A percentile compares a stretch with the other conserved stretches of the same genome.
phyloP scores from a whole-genome alignment of 2,797 vertebrate genomes.

The Poeciliopsis turneri region DNA sequence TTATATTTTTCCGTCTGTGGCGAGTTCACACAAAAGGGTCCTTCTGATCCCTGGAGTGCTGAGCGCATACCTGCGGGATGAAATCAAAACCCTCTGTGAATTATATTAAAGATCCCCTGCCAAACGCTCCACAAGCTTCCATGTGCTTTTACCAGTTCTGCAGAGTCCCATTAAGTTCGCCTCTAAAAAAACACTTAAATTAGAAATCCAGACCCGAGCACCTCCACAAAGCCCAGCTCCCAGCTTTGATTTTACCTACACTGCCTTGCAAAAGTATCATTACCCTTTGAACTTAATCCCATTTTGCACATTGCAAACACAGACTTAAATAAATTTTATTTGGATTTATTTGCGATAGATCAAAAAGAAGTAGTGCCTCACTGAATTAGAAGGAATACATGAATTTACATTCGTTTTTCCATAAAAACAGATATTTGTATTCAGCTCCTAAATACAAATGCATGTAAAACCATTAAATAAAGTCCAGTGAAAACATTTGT shows the following conservation, averaged over 20 bases:
- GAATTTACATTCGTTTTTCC: neutral
- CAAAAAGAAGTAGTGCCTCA: neutral
- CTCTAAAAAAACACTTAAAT: slow-evolving; percentile 56
- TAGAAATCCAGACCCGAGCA: slow-evolving; percentile 67
- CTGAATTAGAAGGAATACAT: neutral
- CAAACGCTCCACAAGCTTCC: slow-evolving; percentile 74
- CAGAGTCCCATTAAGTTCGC: slow-evolving; percentile 63
- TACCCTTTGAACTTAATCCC: neutral
- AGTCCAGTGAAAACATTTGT: neutral
- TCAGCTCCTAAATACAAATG: no score
- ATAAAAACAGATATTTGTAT: neutral
- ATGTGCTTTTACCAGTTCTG: slow-evolving; percentile 68
- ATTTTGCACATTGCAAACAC: neutral
- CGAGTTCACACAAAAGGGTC: slow-evolving; percentile 76
- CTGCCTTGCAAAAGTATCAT: neutral
- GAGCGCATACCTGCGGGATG: slow-evolving; percentile 81
- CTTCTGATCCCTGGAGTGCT: slow-evolving; percentile 74
- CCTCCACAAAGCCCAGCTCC: slow-evolving; percentile 45
- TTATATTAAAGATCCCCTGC: slow-evolving; percentile 74
- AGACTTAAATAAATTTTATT: neutral
- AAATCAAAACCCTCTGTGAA: slow-evolving; percentile 81
- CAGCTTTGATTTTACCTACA: slow-evolving; percentile 15
- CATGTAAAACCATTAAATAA: neutral
- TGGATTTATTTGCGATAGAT: neutral
- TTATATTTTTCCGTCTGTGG: slow-evolving; percentile 69